phyloP scores from a whole-genome alignment of 2,113 vertebrate genomes.

The Hypocryptadius cinnamomeus region DNA sequence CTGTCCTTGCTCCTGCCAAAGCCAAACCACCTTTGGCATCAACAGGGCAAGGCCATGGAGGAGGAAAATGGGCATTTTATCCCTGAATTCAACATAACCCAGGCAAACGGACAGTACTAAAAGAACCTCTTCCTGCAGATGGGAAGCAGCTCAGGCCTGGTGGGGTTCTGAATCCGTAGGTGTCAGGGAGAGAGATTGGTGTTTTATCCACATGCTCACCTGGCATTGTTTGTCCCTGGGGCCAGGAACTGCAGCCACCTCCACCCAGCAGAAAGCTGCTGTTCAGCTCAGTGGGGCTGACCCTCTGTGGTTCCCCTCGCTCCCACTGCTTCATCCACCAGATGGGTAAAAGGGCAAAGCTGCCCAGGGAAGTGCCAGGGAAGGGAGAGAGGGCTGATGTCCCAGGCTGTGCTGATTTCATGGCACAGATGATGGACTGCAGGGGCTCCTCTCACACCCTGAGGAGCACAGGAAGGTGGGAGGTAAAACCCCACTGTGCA shows the following conservation, averaged over 20 bases:
- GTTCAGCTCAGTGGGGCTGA: background rate
- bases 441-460: background rate
- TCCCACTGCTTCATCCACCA: background rate
- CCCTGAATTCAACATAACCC: background rate
- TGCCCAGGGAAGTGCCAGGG: background rate
- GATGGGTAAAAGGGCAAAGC: background rate
- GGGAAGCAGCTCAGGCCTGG: background rate
- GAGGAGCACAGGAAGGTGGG: background rate
- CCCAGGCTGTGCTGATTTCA: background rate
- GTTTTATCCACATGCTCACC: background rate
- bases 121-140: background rate
- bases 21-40: background rate
- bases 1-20: background rate
- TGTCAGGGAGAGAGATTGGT: background rate
- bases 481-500: background rate
- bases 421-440: background rate
- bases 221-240: background rate
- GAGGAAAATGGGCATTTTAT: background rate
- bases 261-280: background rate
- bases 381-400: no score
- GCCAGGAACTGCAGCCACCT: background rate
- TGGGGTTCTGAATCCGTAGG: background rate
- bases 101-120: rapidly evolving
- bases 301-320: rapidly evolving
- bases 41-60: background rate